phyloP scores from a whole-genome alignment of 2,113 vertebrate species.

The Phycodurus eques region DNA sequence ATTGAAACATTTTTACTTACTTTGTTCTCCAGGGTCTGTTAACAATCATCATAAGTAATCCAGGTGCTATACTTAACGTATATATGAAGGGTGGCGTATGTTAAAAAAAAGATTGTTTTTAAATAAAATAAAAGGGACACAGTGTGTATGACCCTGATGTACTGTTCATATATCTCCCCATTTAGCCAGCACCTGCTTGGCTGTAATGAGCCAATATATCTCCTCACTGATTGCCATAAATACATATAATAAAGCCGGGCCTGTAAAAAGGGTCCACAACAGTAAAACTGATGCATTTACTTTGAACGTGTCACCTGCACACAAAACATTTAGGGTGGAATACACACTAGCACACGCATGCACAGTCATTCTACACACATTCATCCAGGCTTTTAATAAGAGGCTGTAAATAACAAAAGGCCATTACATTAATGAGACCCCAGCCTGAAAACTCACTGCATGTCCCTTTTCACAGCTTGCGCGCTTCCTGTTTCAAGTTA shows the following conservation, averaged over 20 bases:
- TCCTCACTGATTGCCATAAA: slow-evolving; percentile 79
- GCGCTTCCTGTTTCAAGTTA: slow-evolving; percentile 60
- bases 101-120: background rate
- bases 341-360: slow-evolving; percentile 7
- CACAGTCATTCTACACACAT: slow-evolving; percentile 31
- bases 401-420: slow-evolving; percentile 68
- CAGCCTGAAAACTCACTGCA: slow-evolving; percentile 51
- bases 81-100: slow-evolving; percentile 7
- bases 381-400: slow-evolving; percentile 62
- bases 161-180: slow-evolving; percentile 64
- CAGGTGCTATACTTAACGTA: background rate
- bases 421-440: slow-evolving; percentile 64
- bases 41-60: slow-evolving; percentile 9
- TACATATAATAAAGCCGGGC: slow-evolving; percentile 78
- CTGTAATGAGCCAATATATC: slow-evolving; percentile 83
- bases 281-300: slow-evolving; percentile 63
- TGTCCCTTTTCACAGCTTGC: slow-evolving; percentile 45
- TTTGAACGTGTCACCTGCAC: slow-evolving; percentile 32
- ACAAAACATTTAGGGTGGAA: slow-evolving; percentile 43
- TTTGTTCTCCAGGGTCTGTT: slow-evolving; percentile 33
- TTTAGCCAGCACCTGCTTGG: slow-evolving; percentile 77
- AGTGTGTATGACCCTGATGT: slow-evolving; percentile 53
- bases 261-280: slow-evolving; percentile 61
- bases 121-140: slow-evolving; percentile 6
- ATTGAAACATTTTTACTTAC: slow-evolving; percentile 12